These are phyloP conservation scores for Leptestheria dahalacensis DNA, from an alignment of 1,140 invertebrate species.

Conservation along the genomic window DNA sequence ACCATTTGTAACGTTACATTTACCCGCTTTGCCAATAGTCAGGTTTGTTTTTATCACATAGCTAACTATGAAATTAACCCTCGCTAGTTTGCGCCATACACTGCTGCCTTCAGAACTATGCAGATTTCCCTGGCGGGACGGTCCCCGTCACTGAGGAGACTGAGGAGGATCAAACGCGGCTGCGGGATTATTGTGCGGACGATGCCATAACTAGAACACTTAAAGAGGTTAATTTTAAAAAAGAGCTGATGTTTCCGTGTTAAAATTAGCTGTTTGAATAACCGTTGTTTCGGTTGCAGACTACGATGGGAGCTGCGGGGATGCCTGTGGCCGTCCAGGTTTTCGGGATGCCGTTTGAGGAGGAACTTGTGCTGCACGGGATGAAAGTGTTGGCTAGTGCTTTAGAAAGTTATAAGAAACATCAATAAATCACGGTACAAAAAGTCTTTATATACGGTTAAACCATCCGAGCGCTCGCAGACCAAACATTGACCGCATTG, in stretches of 20 bases:
- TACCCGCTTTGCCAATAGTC: too few species aligned
- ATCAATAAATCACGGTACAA: too few species aligned
- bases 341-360: constrained; percentile 27
- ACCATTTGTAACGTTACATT: too few species aligned
- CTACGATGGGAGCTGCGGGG: constrained; percentile 22
- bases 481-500: too few species aligned
- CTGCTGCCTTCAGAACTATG: constrained; percentile 24
- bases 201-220: constrained; percentile 21
- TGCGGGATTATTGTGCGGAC: constrained; percentile 22
- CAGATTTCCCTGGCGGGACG: constrained; percentile 27
- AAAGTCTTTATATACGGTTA: too few species aligned
- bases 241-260: too few species aligned
- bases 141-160: constrained; percentile 25
- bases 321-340: constrained; percentile 29
- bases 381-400: constrained; percentile 22
- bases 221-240: constrained; percentile 21
- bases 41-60: too few species aligned
- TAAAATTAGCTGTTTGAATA: background rate
- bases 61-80: too few species aligned
- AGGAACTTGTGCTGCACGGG: constrained; percentile 26
- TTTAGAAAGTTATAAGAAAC: background rate
- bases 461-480: too few species aligned
- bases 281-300: constrained; percentile 13
- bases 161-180: constrained; percentile 22
- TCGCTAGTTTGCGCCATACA: constrained; percentile 20